Base-by-base conservation (phyloP, 1,140 invertebrate species). In the Camponotus floridanus region DNA sequence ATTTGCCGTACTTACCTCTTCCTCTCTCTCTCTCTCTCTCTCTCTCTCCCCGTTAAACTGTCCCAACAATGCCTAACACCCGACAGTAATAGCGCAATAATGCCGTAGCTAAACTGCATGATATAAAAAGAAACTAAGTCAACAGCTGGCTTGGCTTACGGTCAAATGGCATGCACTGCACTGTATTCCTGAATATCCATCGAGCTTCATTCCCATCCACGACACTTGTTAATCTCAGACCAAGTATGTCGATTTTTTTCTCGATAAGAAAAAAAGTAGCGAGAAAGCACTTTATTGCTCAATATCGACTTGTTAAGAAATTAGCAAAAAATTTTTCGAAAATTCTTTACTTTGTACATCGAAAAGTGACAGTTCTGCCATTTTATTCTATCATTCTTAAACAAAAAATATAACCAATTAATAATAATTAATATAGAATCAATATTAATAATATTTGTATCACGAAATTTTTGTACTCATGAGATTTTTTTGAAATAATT, bases 71-170 rank as follows among this genome's bases (percentile, higher is more conserved):
- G 65, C 51, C 55, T 48, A 73, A 88, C 87, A 57, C 39, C 55
- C 84, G 65, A 73, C 51, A 67, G 86, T 89, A 90, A 89, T 87
- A 84, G 87, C 65, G 73, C 84, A 90, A 87, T 90, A 90, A 89
- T 81, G 55, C 45, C 61, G 67, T 86, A 70, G 71, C 85, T 90
- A 89, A 90, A 86, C 51, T 74, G 76, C 86, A 89, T 85, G 85
- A 61, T 90, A 84, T 85, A 90, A 90, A 90, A 90, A 90, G 88
- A 85, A 90, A 90, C 80, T 61, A 85, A 90, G 76, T 81, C 86
- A 64, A 59, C 74, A 65, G 33, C 85, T 61, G 57, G 67, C 64
- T 90, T 90, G 89, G 89, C 89, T 73, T 64, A 64, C 57, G 76
- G 76, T 90, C 89, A 90, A 90, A 90, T 87, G 70, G 79, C 86